A percentile compares a stretch with the other conserved stretches of the same genome.
These are phyloP conservation scores for Zapus hudsonius DNA, from an alignment of 2,113 vertebrate genomes.

Conservation along the genomic window DNA sequence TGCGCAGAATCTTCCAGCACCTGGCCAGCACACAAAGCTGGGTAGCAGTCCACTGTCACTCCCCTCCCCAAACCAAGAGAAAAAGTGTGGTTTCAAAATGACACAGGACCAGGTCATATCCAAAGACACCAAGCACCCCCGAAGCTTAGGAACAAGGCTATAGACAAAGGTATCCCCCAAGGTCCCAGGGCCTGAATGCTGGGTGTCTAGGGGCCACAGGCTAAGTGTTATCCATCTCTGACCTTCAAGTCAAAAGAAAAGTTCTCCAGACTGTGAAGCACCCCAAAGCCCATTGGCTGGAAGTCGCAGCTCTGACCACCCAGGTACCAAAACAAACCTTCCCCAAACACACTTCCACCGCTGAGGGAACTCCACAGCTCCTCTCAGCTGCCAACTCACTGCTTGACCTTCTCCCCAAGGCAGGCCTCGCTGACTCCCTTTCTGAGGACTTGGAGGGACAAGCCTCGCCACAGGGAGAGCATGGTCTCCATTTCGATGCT, in stretches of 20 bases:
- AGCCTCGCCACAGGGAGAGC: background rate
- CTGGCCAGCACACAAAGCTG: background rate
- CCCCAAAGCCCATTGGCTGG: background rate
- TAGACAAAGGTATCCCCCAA: background rate
- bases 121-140: background rate
- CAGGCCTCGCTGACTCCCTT: background rate
- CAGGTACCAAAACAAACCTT: background rate
- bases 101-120: background rate
- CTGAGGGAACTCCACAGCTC: background rate
- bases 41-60: accelerated
- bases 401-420: background rate
- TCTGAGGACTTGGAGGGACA: background rate
- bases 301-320: background rate
- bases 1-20: background rate
- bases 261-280: background rate
- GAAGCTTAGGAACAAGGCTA: background rate
- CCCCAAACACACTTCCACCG: background rate
- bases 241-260: background rate
- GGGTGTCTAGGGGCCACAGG: background rate
- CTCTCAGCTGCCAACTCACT: slow-evolving; percentile 46
- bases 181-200: too few species aligned
- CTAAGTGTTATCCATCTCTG: background rate
- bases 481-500: background rate
- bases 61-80: background rate
- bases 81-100: too few species aligned